These are phyloP conservation scores for Pollachius pollachius DNA, from an alignment of 2,113 vertebrate species.

Conservation along the genomic window DNA sequence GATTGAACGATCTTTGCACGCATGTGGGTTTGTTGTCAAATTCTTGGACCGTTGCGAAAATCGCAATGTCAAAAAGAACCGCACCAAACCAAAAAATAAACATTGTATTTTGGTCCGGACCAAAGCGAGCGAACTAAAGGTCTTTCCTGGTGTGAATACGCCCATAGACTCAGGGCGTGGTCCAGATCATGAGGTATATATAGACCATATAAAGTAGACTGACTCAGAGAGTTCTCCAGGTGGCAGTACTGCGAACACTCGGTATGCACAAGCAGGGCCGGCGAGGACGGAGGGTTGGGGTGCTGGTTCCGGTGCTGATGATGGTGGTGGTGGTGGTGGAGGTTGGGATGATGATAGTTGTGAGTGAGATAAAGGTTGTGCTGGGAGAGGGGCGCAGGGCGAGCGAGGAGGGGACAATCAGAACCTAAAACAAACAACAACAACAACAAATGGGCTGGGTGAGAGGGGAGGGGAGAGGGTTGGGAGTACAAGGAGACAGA, in stretches of 20 bases:
- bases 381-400: conserved; percentile 65
- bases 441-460: conserved; percentile 9
- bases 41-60: too few relatives aligned
- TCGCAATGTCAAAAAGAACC: too few relatives aligned
- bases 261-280: conserved; percentile 74
- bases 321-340: conserved; percentile 17
- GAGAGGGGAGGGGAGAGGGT: conserved; percentile 44
- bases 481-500: conserved; percentile 39
- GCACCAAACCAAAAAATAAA: too few relatives aligned
- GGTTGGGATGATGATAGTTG: too few relatives aligned
- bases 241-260: conserved; percentile 66
- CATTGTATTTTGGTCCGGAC: too few relatives aligned
- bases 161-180: conserved; percentile 65
- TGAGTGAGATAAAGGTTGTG: conserved; percentile 32
- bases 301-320: conserved; percentile 63
- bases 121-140: too few relatives aligned
- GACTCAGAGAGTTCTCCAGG: conserved; percentile 78
- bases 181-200: conserved; percentile 56
- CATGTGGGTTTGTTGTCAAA: too few relatives aligned
- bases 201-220: conserved; percentile 77
- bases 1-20: too few relatives aligned
- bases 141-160: too few relatives aligned
- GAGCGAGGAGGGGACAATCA: conserved; percentile 68
- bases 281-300: conserved; percentile 72
- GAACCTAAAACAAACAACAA: conserved; percentile 72